These are phyloP conservation scores for Sylvia atricapilla DNA, from an alignment of 2,113 vertebrate genomes.

Conservation along the genomic window DNA sequence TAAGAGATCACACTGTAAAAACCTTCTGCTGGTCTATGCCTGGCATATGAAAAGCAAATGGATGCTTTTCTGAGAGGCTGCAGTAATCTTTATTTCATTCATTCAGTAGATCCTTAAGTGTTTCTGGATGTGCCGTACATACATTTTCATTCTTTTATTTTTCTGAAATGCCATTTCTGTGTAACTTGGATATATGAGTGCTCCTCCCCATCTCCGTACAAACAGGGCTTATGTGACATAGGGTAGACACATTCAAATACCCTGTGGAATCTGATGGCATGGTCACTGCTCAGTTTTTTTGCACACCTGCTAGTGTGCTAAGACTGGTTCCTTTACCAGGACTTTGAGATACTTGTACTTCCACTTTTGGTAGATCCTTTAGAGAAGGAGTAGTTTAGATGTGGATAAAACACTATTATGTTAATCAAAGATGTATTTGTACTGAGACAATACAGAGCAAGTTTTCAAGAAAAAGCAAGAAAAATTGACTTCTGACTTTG, in stretches of 20 bases:
- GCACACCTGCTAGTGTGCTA: background rate
- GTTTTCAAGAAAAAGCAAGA: background rate
- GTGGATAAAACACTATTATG: background rate
- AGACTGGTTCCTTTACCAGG: background rate
- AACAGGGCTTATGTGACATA: background rate
- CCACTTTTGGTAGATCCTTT: background rate
- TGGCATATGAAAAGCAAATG: background rate
- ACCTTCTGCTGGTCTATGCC: background rate
- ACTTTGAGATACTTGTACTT: background rate
- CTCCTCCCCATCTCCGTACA: background rate
- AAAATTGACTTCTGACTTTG: background rate
- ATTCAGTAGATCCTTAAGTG: background rate
- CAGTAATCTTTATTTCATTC: background rate
- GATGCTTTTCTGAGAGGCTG: background rate
- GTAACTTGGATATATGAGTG: background rate
- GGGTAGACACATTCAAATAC: background rate
- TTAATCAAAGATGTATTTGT: background rate
- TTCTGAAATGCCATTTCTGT: background rate
- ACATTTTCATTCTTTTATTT: background rate
- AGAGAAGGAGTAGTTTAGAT: background rate
- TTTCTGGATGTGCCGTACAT: background rate
- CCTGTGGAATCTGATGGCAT: background rate
- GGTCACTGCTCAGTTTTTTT: background rate
- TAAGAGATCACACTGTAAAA: background rate
- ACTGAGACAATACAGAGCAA: background rate